These are phyloP conservation scores for Trachymyrmex septentrionalis DNA, from an alignment of 1,140 invertebrate genomes.

Conservation along the genomic window DNA sequence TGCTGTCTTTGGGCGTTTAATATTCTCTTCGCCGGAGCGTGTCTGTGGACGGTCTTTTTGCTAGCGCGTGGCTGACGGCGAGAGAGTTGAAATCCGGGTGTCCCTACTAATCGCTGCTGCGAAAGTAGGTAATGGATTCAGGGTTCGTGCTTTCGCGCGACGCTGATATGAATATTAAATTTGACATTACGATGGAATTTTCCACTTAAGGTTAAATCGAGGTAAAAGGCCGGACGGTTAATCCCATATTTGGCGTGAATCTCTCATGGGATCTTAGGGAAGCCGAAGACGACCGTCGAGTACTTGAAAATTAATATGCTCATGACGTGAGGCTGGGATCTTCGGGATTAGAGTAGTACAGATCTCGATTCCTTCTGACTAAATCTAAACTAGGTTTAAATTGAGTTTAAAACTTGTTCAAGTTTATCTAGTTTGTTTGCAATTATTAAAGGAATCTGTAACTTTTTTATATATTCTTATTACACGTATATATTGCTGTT, in stretches of 20 bases:
- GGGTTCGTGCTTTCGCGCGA: conserved; percentile 52
- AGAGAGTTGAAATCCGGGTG: conserved; percentile 62
- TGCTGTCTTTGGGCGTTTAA: conserved; percentile 63
- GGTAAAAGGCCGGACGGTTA: conserved; percentile 60
- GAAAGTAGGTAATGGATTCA: conserved; percentile 75
- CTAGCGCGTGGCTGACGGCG: neutral
- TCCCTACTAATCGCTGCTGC: conserved; percentile 69
- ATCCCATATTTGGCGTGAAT: conserved; percentile 48
- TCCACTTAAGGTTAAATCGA: conserved; percentile 64
- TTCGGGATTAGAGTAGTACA: conserved; percentile 13
- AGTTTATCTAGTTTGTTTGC: neutral
- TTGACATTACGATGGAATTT: conserved; percentile 63
- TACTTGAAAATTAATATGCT: conserved; percentile 56
- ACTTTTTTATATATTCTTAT: neutral
- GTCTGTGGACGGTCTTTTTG: conserved; percentile 65
- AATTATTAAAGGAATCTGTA: neutral
- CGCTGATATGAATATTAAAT: conserved; percentile 75
- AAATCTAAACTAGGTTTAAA: neutral
- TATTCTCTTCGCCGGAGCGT: conserved; percentile 64
- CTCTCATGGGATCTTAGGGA: conserved; percentile 21
- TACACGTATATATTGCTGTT: neutral
- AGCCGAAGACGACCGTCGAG: conserved; percentile 43
- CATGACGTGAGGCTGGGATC: conserved; percentile 40
- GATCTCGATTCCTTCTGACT: neutral
- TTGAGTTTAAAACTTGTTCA: neutral